Evolutionary conservation across 2,797 vertebrate species (phyloP), one percentile per base, ranked within the genome.

Genomic region (Spinus pinus): DNA sequence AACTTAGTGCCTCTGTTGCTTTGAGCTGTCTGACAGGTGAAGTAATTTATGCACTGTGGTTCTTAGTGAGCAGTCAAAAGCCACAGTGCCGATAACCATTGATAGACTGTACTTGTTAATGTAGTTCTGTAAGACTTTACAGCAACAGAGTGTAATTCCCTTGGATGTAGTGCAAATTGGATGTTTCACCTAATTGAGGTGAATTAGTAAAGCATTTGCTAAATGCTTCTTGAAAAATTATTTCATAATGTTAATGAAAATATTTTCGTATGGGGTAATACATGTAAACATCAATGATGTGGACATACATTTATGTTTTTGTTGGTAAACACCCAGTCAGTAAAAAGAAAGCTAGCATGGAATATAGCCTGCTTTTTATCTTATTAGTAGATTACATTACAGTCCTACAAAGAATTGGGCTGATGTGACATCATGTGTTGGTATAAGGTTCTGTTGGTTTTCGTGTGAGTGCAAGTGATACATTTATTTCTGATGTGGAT

Each of bases 1-100:
- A 57, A 96, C 65, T 92, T 89, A 57, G 78, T 93, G 71, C 84
- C 42, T 93, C 42, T 87, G 51, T 93, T 93, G 74, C 82, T 95
- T 84, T 96, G 90, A 95, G 83, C 66, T 90, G 82, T 69, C 35
- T 94, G 86, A 84, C 85, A 96, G 90, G 95, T 96, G 89, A 78
- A 85, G 80, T 96, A 95, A 94, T 95, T 93, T 90, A 95, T 91
- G 64, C 65, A 66, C 92, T 94, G 92, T 95, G 89, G 89, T 84
- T 93, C 93, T 86, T 88, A 93, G 86, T 91, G 87, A 95, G 72
- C 87, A 92, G 89, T 95, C 93, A 95, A 94, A 97, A 94, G 86
- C 93, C 93, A 95, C 86, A 90, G 82, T 86, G 57, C 91, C 31
- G 25, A 90, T 96, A 96, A 95, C 92, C 92, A 94, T 88, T 93